Base-by-base conservation (phyloP, 2,888 invertebrate genomes). In the Phyllotreta cruciferae region DNA sequence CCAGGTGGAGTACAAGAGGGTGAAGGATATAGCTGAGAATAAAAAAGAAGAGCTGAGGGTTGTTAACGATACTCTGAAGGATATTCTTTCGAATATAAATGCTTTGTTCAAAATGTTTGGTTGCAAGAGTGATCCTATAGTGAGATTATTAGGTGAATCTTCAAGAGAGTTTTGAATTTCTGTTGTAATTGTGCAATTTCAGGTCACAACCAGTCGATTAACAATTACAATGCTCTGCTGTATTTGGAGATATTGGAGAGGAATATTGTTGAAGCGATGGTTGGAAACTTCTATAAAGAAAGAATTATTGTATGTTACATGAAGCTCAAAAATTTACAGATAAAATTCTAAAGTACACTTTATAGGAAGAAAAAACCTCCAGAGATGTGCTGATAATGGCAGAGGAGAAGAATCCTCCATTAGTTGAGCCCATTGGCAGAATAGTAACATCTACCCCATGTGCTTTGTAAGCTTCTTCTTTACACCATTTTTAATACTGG, bases 161-260 rank as follows among this genome's bases (percentile, higher is more conserved):
- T 37, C 34, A 62, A 9, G 3, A 56, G 34, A 24, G 7, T 37
- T 7, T 41, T 42, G 41, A 53, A 34, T 50, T 42, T 49, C 45
- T 38, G 38, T 60, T 55, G 41, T 47, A 50, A 52, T 49, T 24
- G 24, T 63, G 11, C 38, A 52, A 24, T 69, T 71, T 36, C 47
- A 77, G 84, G 92, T 47, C 85, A 88, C 14, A 87, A 90, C 60
- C 85, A 89, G n/a, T 86, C 86, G 13, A 88, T 94, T 42, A 90
- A 88, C 60, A 84, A 85, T 56, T 86, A 88, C 72, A 96, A 94
- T 81, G 91, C 91, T 0, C 86, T 91, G 63, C 85, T 94, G 9
- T 93, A 92, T 78, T 85, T 95, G 73, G 91, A 91, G 69, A 88
- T 93, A 44, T 86, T 96, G 68, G 94, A 94, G 76, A 88, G 90